Evolutionary conservation across 2,888 invertebrate species (phyloP).

Genomic region (Meganola albula): DNA sequence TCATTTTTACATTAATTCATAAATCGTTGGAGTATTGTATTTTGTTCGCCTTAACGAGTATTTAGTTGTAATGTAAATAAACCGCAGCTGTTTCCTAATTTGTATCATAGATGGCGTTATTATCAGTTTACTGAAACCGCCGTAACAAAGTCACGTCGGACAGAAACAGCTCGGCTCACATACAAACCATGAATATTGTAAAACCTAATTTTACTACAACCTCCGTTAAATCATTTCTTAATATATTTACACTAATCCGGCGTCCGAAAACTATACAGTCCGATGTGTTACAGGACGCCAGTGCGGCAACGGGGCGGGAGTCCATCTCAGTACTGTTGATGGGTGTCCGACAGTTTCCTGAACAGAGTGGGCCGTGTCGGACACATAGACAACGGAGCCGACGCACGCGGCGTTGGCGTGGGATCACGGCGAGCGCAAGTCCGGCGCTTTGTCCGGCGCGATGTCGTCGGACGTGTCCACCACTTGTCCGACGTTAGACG

Average conservation of each 20-base stretch:
- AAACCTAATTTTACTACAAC: constrained; percentile 51
- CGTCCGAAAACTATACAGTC: constrained; percentile 39
- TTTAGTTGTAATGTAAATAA: too few relatives aligned
- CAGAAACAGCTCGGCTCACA: constrained; percentile 34
- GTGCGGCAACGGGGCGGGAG: constrained; percentile 67
- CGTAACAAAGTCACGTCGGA: constrained; percentile 44
- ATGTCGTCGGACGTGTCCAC: constrained; percentile 59
- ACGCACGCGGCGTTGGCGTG: constrained; percentile 17
- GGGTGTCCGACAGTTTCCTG: constrained; percentile 3
- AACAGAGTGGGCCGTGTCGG: constrained; percentile 3
- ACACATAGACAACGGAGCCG: constrained; percentile 12
- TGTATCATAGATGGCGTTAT: constrained; percentile 1
- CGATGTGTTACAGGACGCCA: constrained; percentile 68
- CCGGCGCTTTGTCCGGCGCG: constrained; percentile 67
- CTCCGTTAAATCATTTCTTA: constrained; percentile 30
- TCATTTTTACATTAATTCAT: constrained; percentile 60
- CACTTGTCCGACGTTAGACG: constrained; percentile 45
- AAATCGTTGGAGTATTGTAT: constrained; percentile 68
- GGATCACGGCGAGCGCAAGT: constrained; percentile 60
- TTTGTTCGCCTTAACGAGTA: constrained; percentile 52
- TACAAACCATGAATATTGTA: constrained; percentile 38
- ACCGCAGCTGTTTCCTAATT: constrained; percentile 25
- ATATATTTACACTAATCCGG: constrained; percentile 51
- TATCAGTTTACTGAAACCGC: constrained; percentile 40
- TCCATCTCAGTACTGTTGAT: constrained; percentile 54